Conservation (phyloP, 2,113 vertebrate genomes). For the Rhipidura dahli region DNA sequence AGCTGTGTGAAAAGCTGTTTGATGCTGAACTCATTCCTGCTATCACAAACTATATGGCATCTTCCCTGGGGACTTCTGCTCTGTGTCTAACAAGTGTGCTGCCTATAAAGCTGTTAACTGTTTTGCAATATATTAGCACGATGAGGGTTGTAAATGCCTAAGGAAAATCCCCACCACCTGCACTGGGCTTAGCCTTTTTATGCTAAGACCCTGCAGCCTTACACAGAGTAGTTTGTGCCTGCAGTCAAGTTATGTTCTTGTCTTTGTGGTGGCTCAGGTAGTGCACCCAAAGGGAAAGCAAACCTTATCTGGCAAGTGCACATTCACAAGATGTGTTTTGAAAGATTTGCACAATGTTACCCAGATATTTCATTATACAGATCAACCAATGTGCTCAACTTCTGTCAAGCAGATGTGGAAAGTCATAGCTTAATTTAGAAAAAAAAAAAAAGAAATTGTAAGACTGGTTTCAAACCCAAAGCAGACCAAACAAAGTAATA, state of each 20-base stretch:
- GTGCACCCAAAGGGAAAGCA: background rate
- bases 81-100: background rate
- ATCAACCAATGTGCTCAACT: background rate
- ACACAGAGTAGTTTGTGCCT: background rate
- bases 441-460: background rate
- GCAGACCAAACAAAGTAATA: background rate
- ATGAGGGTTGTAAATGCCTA: background rate
- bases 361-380: background rate
- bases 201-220: background rate
- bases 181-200: background rate
- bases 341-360: background rate
- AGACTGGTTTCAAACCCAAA: background rate
- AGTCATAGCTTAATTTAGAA: background rate
- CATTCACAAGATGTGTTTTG: background rate
- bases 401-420: background rate
- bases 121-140: background rate
- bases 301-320: background rate
- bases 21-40: background rate
- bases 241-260: rapidly evolving
- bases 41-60: background rate
- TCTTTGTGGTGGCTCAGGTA: background rate
- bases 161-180: background rate
- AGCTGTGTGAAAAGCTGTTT: background rate
- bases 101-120: background rate
- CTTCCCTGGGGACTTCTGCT: background rate